Evolutionary conservation across 2,113 vertebrate genomes (phyloP).

Genomic region (Marmota flaviventris): DNA sequence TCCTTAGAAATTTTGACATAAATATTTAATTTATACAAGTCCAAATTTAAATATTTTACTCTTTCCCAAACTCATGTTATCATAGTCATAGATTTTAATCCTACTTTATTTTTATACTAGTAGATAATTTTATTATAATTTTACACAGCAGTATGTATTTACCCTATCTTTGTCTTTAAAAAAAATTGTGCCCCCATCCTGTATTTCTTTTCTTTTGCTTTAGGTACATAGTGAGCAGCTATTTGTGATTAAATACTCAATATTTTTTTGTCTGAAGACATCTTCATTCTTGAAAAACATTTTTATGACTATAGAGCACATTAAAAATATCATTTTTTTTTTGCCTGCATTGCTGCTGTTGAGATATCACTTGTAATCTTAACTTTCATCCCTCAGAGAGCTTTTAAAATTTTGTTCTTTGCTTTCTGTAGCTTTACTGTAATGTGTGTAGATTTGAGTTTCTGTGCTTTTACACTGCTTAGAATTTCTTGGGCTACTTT

Average conservation of each 20-base stretch:
- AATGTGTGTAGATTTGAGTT: background rate
- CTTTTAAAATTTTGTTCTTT: background rate
- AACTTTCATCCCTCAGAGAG: background rate
- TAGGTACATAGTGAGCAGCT: background rate
- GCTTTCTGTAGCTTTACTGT: background rate
- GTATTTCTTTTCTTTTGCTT: background rate
- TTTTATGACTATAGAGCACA: background rate
- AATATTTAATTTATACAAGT: background rate
- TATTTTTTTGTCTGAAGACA: background rate
- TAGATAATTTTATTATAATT: background rate
- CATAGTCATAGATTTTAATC: background rate
- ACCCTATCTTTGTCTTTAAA: background rate
- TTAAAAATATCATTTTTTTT: background rate
- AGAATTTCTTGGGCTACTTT: background rate
- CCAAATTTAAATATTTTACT: background rate
- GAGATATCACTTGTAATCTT: background rate
- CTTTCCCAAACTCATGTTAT: background rate
- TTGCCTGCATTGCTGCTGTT: background rate
- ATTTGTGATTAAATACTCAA: background rate
- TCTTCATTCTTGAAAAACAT: background rate
- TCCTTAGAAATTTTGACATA: background rate
- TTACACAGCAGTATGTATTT: background rate
- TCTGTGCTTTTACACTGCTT: background rate
- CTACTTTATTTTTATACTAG: background rate
- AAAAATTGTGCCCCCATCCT: too few relatives aligned